phyloP scores from a whole-genome alignment of 2,797 vertebrate genomes.

The Fringilla coelebs region DNA sequence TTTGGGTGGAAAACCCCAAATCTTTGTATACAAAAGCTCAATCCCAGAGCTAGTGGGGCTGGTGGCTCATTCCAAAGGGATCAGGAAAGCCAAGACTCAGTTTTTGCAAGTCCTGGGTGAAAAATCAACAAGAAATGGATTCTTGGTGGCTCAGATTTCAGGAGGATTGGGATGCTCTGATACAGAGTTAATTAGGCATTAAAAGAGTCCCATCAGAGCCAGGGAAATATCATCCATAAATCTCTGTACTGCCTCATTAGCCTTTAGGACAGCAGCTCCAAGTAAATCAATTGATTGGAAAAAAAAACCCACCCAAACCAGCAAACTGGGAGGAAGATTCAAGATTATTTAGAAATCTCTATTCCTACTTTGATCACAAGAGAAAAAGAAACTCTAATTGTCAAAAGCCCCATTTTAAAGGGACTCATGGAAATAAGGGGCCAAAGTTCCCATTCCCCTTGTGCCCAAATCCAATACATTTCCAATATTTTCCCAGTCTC shows the following conservation, averaged over 20 bases:
- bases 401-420: background rate
- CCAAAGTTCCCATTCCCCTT: background rate
- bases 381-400: background rate
- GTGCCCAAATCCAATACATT: background rate
- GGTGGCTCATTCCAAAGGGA: background rate
- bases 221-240: constrained; percentile 20
- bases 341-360: background rate
- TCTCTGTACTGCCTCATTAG: background rate
- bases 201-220: background rate
- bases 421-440: background rate
- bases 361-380: background rate
- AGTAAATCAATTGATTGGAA: background rate
- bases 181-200: background rate
- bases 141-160: background rate
- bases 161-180: background rate
- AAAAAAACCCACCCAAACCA: background rate
- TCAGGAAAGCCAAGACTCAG: background rate
- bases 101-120: background rate
- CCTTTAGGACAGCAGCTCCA: background rate
- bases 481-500: background rate
- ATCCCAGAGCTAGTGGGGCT: background rate
- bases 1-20: background rate
- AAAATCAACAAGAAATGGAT: background rate
- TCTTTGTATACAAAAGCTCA: background rate
- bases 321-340: background rate